Percentiles rank a stretch among this genome's conserved stretches.
These are phyloP conservation scores for Nestor notabilis DNA, from an alignment of 2,113 vertebrate genomes.

Conservation along the genomic window DNA sequence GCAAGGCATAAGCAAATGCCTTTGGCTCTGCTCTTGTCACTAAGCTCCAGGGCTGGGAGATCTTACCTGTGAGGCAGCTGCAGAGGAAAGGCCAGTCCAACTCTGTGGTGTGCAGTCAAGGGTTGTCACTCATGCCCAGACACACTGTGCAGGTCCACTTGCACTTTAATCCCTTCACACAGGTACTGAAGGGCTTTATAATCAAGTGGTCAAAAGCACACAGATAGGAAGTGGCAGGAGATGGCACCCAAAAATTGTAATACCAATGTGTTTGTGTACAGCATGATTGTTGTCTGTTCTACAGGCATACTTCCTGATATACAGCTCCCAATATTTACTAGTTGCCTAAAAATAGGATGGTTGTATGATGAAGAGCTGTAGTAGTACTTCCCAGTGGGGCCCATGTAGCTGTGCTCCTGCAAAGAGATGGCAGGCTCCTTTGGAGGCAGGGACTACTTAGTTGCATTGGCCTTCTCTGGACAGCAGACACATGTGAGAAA, in stretches of 20 bases:
- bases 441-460: not conserved
- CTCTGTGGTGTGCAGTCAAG: not conserved
- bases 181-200: not conserved
- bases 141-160: too few relatives aligned
- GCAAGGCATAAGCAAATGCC: not conserved
- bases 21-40: not conserved
- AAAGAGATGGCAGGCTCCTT: not conserved
- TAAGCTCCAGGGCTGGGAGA: not conserved
- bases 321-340: accelerated
- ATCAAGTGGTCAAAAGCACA: not conserved
- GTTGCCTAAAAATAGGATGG: not conserved
- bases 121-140: not conserved
- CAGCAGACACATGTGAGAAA: not conserved
- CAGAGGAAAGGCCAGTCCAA: not conserved
- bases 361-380: not conserved
- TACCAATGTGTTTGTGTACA: not conserved
- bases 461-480: not conserved
- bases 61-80: not conserved
- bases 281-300: not conserved
- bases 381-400: not conserved
- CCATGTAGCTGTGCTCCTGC: not conserved
- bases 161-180: not conserved
- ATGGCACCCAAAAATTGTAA: not conserved
- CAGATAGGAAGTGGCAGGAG: not conserved
- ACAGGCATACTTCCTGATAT: not conserved